Conservation (phyloP, 1,140 invertebrate genomes). For the Formica exsecta region DNA sequence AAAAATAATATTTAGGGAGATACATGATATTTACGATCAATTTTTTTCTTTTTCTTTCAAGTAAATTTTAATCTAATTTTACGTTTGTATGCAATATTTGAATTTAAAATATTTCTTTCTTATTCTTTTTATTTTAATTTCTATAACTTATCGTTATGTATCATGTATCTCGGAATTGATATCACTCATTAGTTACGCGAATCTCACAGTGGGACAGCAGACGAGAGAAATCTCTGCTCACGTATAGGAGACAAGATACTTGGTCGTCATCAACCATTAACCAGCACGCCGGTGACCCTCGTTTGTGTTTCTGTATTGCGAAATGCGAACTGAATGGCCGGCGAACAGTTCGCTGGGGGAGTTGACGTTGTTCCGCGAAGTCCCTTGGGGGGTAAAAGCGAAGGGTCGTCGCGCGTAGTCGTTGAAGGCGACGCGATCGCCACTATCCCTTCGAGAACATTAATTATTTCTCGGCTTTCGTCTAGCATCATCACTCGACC, state of each 20-base stretch:
- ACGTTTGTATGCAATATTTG: background rate
- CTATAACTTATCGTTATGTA: background rate
- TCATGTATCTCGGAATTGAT: background rate
- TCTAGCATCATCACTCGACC: slow-evolving; percentile 80
- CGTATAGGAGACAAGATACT: slow-evolving; percentile 41
- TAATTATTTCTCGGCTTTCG: slow-evolving; percentile 84
- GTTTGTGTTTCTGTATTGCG: slow-evolving; percentile 56
- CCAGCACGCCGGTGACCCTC: slow-evolving; percentile 21
- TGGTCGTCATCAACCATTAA: slow-evolving; percentile 58
- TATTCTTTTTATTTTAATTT: background rate
- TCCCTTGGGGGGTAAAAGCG: slow-evolving; percentile 77
- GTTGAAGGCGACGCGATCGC: slow-evolving; percentile 82
- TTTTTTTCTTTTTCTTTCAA: background rate
- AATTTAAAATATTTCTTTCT: background rate
- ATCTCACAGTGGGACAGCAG: background rate
- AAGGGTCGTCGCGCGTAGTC: slow-evolving; percentile 69
- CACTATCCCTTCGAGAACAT: slow-evolving; percentile 82
- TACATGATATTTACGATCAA: background rate
- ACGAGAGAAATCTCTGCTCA: slow-evolving; percentile 6
- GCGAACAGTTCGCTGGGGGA: slow-evolving; percentile 76
- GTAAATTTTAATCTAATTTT: background rate
- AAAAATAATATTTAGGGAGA: slow-evolving; percentile 7
- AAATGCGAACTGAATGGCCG: slow-evolving; percentile 75
- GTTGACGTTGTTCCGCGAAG: slow-evolving; percentile 78
- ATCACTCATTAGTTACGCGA: background rate